Evolutionary conservation across 2,113 vertebrate genomes (phyloP).

Genomic region (Beaufortia kweichowensis): DNA sequence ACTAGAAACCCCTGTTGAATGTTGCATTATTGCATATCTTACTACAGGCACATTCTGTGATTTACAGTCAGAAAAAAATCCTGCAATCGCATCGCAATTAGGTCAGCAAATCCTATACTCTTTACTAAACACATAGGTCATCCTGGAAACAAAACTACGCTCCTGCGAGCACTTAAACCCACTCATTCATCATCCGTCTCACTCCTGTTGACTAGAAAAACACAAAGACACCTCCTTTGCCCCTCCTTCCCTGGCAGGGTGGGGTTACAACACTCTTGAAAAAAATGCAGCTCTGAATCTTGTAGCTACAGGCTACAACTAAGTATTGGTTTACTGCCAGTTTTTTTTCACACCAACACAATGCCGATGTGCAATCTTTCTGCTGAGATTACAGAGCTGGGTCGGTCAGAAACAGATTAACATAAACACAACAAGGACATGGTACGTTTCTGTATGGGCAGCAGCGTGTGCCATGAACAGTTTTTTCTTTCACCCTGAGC

Average conservation of each 20-base stretch:
- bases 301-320: slow-evolving; percentile 63
- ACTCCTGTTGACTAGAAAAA: slow-evolving; percentile 37
- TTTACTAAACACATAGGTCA: neutral
- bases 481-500: slow-evolving; percentile 27
- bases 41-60: slow-evolving; percentile 1
- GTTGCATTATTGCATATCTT: neutral
- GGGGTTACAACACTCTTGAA: slow-evolving; percentile 18
- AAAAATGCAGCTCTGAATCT: slow-evolving; percentile 50
- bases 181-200: slow-evolving; percentile 21
- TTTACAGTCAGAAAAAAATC: slow-evolving; percentile 9
- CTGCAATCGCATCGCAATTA: neutral
- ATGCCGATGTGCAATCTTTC: slow-evolving; percentile 15
- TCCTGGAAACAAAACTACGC: neutral
- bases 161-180: neutral
- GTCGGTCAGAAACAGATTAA: slow-evolving; percentile 20
- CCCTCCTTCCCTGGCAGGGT: slow-evolving; percentile 40
- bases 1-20: neutral
- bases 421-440: slow-evolving; percentile 24
- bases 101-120: neutral
- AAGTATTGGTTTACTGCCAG: slow-evolving; percentile 56
- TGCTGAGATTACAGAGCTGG: neutral
- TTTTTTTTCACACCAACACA: slow-evolving; percentile 35
- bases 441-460: neutral
- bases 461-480: neutral
- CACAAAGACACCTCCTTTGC: slow-evolving; percentile 37